Conservation (phyloP, 2,888 invertebrate species). For the Agrotis ipsilon region DNA sequence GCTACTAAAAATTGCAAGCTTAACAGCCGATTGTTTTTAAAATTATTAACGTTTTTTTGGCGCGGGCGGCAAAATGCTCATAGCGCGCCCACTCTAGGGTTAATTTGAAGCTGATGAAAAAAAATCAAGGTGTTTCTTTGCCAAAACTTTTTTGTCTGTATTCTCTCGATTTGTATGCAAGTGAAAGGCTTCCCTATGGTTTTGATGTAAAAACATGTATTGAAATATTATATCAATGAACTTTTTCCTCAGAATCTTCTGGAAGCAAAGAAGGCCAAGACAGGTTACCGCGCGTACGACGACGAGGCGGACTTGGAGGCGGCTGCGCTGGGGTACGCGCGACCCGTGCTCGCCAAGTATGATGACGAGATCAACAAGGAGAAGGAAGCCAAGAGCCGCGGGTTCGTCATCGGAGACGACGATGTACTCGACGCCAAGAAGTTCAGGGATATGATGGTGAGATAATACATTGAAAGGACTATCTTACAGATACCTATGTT, state of each 20-base stretch:
- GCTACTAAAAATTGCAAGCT: too few relatives aligned
- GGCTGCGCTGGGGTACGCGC: slow-evolving; percentile 92
- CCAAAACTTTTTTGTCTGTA: too few relatives aligned
- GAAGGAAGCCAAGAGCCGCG: slow-evolving; percentile 90
- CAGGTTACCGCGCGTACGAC: slow-evolving; percentile 96
- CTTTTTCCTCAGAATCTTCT: slow-evolving; percentile 92
- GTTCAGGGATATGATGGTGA: slow-evolving; percentile 85
- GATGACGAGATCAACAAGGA: slow-evolving; percentile 96
- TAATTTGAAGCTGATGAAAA: too few relatives aligned
- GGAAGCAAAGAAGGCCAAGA: slow-evolving; percentile 95
- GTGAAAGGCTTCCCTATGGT: too few relatives aligned
- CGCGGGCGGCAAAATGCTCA: too few relatives aligned
- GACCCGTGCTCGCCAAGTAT: slow-evolving; percentile 96
- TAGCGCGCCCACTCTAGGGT: too few relatives aligned
- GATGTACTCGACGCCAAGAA: slow-evolving; percentile 90
- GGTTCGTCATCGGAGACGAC: slow-evolving; percentile 95
- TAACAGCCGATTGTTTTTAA: too few relatives aligned
- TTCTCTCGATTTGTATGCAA: too few relatives aligned
- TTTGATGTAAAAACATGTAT: background rate
- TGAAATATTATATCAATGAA: background rate
- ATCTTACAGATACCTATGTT: too few relatives aligned
- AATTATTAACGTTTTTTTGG: too few relatives aligned
- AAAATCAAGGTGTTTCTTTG: too few relatives aligned
- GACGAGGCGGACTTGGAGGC: slow-evolving; percentile 94
- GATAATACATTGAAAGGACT: too few relatives aligned